A percentile compares a stretch with the other conserved stretches of the same genome.
These are phyloP conservation scores for Platyscapa corneri DNA, from an alignment of 1,140 invertebrate genomes.

Conservation along the genomic window DNA sequence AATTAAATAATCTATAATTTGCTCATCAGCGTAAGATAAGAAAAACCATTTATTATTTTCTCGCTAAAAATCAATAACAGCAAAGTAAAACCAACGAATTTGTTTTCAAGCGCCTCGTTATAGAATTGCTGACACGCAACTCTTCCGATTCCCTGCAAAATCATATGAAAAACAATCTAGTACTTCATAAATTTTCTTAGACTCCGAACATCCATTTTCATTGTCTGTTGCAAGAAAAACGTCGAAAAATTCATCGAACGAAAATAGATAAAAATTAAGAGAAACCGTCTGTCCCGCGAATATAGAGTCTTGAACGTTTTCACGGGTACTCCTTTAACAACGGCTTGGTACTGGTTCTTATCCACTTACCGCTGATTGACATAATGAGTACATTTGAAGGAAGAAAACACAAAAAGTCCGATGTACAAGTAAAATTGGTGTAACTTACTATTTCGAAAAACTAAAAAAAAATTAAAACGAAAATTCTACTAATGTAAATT, in stretches of 20 bases:
- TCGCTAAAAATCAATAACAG: not conserved
- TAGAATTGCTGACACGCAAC: not conserved
- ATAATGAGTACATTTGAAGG: no score
- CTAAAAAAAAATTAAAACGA: no score
- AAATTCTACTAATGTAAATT: no score
- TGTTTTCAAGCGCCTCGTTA: not conserved
- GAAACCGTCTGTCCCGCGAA: not conserved
- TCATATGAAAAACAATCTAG: not conserved
- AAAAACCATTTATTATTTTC: not conserved
- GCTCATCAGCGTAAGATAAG: not conserved
- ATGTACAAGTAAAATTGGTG: no score
- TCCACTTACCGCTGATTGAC: not conserved
- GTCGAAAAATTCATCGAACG: not conserved
- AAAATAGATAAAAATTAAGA: not conserved
- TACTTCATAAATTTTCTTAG: not conserved
- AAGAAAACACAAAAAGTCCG: no score
- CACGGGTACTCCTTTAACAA: not conserved
- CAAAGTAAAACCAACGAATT: not conserved
- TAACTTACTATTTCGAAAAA: no score
- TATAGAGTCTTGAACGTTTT: not conserved
- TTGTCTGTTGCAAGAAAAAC: not conserved
- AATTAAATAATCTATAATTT: not conserved
- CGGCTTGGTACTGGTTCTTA: not conserved
- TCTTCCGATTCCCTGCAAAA: no score
- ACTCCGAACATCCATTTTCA: not conserved